Base-by-base conservation (phyloP, 2,888 invertebrate genomes). In the Lucinisca nassula region DNA sequence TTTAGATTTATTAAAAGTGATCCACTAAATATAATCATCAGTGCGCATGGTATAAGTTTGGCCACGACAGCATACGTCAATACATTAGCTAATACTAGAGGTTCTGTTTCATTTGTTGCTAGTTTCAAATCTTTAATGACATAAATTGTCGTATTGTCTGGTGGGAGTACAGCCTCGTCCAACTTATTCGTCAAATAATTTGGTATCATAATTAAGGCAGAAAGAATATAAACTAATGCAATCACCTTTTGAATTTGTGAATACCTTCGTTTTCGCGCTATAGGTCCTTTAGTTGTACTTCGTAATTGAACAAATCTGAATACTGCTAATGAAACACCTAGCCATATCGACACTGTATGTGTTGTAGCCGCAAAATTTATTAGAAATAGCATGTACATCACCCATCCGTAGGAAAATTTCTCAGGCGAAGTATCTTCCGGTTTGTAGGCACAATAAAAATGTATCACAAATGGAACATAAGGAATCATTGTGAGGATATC, bases 301-400 rank as follows among this genome's bases (percentile, higher is more conserved):
- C 93, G 87, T 61, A 96, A 95, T 76, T 96, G 96, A 24, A 95
- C 92, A 95, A 98, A 99, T 14, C 99, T 97, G 98, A 99, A 99
- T 1, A 99, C 98, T 0, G 99, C 99, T 84, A 99, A 96, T 0
- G 98, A 98, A 0, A 99, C 98, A 0, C 99, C 99, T 90, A 99
- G 96, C 97, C 98, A 99, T 92, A 99, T 99, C 2, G 99, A 98
- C 90, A 99, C 98, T 1, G 99, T 99, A 96, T 98, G 98, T 87
- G 98, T 97, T 74, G 98, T 97, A 96, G 98, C 98, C n/a, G 98
- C 97, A 96, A 98, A 98, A 94, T 98, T 98, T 37, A 98, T 98
- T 95, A 99, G 98, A 93, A 98, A 98, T 83, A 96, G 92, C 90
- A 96, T 95, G 88, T 96, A 96, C 40, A 94, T 84, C 17, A 95